A percentile compares a stretch with the other conserved stretches of the same genome.
These are phyloP conservation scores for Taxidea taxus DNA, from an alignment of 2,113 vertebrate genomes.

Conservation along the genomic window DNA sequence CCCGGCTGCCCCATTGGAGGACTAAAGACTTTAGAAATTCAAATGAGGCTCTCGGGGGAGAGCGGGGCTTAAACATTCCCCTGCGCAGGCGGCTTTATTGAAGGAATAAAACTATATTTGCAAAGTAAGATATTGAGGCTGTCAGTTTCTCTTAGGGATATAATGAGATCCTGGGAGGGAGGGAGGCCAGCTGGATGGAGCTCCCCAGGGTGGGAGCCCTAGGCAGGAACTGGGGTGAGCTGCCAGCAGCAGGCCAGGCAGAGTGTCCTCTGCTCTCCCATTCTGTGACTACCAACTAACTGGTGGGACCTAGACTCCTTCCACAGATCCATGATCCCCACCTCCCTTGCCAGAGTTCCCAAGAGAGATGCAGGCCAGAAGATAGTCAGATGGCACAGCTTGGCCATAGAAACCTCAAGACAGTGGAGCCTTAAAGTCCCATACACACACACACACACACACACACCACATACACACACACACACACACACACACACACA, in stretches of 20 bases:
- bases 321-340: neutral
- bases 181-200: slow-evolving; percentile 18
- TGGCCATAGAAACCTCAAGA: neutral
- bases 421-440: neutral
- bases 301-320: neutral
- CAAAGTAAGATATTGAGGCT: slow-evolving; percentile 80
- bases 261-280: neutral
- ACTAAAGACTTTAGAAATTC: slow-evolving; percentile 79
- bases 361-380: neutral
- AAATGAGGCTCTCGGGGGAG: slow-evolving; percentile 77
- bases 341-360: neutral
- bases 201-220: slow-evolving; percentile 36
- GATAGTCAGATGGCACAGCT: neutral
- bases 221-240: neutral
- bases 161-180: slow-evolving; percentile 76
- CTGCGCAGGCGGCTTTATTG: slow-evolving; percentile 77
- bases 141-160: slow-evolving; percentile 79
- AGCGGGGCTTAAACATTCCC: slow-evolving; percentile 77
- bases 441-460: no score
- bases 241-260: neutral
- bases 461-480: no score
- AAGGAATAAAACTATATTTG: slow-evolving; percentile 82
- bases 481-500: no score
- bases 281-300: neutral
- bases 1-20: slow-evolving; percentile 64